These are phyloP conservation scores for Drosophila maculinotata DNA, from an alignment of 2,888 invertebrate genomes.

Conservation along the genomic window DNA sequence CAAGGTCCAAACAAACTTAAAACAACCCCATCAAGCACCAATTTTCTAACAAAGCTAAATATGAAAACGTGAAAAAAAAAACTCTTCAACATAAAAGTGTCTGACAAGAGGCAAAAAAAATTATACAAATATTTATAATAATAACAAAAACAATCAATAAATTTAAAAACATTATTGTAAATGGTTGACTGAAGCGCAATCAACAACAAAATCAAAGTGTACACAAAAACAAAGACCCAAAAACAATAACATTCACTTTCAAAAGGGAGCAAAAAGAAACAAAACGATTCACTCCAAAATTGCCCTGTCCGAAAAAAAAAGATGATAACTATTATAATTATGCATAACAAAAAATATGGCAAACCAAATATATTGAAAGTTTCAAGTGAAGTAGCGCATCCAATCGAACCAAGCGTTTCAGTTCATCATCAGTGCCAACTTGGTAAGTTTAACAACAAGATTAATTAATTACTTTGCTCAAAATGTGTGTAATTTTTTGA, in stretches of 20 bases:
- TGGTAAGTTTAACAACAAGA: slow-evolving; percentile 50
- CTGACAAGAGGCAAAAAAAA: slow-evolving; percentile 32
- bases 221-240: slow-evolving; percentile 46
- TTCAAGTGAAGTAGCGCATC: slow-evolving; percentile 56
- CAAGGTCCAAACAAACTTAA: slow-evolving; percentile 45
- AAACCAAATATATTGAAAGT: slow-evolving; percentile 52
- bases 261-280: slow-evolving; percentile 22
- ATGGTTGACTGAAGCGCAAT: slow-evolving; percentile 68
- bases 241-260: slow-evolving; percentile 62
- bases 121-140: slow-evolving; percentile 62
- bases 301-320: slow-evolving; percentile 28
- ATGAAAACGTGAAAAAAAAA: slow-evolving; percentile 24
- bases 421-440: slow-evolving; percentile 26
- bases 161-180: slow-evolving; percentile 65
- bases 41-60: slow-evolving; percentile 28
- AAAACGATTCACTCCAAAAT: slow-evolving; percentile 41
- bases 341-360: slow-evolving; percentile 63
- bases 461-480: slow-evolving; percentile 59
- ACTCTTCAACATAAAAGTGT: slow-evolving; percentile 47
- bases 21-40: slow-evolving; percentile 24
- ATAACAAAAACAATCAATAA: slow-evolving; percentile 70
- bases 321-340: slow-evolving; percentile 51
- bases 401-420: slow-evolving; percentile 11
- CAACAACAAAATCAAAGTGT: slow-evolving; percentile 46
- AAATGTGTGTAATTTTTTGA: slow-evolving; percentile 25